Percentiles rank a stretch among this genome's conserved stretches.
Conservation (phyloP, 2,888 invertebrate genomes). For the Chaetogeoica ovagalla region DNA sequence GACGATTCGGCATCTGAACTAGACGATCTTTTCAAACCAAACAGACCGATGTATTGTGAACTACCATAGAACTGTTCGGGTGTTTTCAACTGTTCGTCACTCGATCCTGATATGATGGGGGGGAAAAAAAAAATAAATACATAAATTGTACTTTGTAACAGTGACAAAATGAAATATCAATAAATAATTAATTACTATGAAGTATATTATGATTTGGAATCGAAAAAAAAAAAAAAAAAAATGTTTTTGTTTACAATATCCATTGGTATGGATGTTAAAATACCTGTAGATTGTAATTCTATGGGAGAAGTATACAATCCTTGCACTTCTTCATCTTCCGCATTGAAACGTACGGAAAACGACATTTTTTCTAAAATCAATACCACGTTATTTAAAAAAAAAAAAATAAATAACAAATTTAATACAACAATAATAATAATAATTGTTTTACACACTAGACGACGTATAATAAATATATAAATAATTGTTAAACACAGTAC, state of each 20-base stretch:
- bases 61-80: constrained; percentile 34
- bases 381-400: background rate
- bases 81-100: constrained; percentile 33
- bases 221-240: background rate
- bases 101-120: constrained; percentile 12
- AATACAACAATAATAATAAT: background rate
- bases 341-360: constrained; percentile 71
- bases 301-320: constrained; percentile 61
- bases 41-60: constrained; percentile 41
- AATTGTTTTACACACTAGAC: background rate
- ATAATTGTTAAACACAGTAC: background rate
- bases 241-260: constrained; percentile 13
- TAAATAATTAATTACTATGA: background rate
- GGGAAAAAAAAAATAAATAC: background rate
- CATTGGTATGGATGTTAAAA: constrained; percentile 19
- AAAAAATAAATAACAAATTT: background rate
- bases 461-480: background rate
- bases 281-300: constrained; percentile 44
- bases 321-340: constrained; percentile 76
- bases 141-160: background rate
- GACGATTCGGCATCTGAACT: constrained; percentile 46
- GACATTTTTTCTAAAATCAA: constrained; percentile 45
- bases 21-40: constrained; percentile 44
- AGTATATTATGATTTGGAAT: background rate
- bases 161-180: background rate